Conservation (phyloP, 2,888 invertebrate genomes). For the Carterocephalus palaemon region DNA sequence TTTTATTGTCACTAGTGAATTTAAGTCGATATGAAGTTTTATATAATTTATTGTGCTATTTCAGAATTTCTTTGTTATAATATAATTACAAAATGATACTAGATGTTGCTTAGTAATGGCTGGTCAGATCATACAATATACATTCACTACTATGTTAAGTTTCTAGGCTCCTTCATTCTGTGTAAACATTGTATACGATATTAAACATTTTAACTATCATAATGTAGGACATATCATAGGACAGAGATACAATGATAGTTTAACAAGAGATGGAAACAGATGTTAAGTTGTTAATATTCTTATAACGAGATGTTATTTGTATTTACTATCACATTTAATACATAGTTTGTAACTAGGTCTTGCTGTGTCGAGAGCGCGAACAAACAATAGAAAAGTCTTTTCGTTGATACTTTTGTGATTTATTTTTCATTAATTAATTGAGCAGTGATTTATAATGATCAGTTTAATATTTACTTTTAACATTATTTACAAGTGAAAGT, state of each 20-base stretch:
- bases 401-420: no score
- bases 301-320: conserved; percentile 43
- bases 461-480: no score
- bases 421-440: no score
- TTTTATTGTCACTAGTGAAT: no score
- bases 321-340: conserved; percentile 45
- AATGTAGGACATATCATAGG: conserved; percentile 37
- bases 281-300: conserved; percentile 40
- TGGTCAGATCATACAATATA: no score
- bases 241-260: conserved; percentile 49
- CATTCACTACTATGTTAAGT: background rate
- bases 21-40: background rate
- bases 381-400: conserved; percentile 26
- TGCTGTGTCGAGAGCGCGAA: conserved; percentile 37
- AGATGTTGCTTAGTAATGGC: no score
- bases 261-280: conserved; percentile 51
- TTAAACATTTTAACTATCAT: no score
- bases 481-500: no score
- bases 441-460: no score
- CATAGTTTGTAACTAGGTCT: conserved; percentile 33
- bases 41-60: background rate
- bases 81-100: no score
- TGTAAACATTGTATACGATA: conserved; percentile 1
- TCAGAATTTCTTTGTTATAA: background rate
- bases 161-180: background rate